Percentiles rank a stretch among this genome's conserved stretches.
These are phyloP conservation scores for Sebastes iracundus DNA, from an alignment of 2,797 vertebrate genomes.

Conservation along the genomic window DNA sequence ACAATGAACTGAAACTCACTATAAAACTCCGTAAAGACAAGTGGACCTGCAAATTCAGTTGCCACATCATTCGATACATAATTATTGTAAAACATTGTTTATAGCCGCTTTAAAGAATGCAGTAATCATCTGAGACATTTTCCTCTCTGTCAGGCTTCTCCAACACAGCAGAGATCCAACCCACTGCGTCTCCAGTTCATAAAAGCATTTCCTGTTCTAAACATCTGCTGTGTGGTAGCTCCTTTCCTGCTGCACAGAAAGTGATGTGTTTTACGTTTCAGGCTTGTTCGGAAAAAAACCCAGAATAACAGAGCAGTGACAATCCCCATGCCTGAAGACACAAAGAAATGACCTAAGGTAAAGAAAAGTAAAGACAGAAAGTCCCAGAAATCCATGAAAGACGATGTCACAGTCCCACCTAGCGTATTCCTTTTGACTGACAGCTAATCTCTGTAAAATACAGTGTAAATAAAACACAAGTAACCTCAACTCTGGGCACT, in stretches of 20 bases:
- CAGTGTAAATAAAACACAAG: background rate
- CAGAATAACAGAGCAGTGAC: background rate
- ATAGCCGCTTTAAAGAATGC: background rate
- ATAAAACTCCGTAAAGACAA: background rate
- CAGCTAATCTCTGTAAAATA: background rate
- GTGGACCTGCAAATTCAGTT: background rate
- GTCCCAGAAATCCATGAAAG: background rate
- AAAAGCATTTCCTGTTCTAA: background rate
- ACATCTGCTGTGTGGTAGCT: background rate
- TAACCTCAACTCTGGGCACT: background rate
- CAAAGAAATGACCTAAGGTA: background rate
- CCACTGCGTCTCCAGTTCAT: background rate
- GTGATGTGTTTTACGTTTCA: background rate
- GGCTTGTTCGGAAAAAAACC: background rate
- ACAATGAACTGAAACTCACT: background rate
- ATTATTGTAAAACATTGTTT: background rate
- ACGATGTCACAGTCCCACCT: background rate
- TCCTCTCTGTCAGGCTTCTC: background rate
- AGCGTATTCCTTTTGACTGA: background rate
- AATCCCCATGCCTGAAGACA: background rate
- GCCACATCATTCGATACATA: background rate
- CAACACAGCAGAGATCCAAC: background rate
- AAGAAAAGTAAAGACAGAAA: background rate
- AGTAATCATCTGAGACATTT: background rate
- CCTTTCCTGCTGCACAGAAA: background rate